These are phyloP conservation scores for Spilogale gracilis DNA, from an alignment of 2,113 vertebrate genomes.

Conservation along the genomic window DNA sequence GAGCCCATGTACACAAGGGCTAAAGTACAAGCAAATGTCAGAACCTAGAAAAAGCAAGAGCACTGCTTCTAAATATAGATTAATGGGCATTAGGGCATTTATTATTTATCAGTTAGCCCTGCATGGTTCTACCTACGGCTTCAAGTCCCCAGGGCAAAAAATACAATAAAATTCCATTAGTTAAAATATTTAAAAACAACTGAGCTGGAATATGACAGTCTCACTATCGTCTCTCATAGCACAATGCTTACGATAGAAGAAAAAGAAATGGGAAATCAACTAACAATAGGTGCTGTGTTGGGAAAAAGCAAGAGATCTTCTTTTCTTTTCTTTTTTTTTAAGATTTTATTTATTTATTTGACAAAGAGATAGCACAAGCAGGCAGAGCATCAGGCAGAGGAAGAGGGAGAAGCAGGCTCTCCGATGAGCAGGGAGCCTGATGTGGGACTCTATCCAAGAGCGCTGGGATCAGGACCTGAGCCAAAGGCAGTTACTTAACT, in stretches of 20 bases:
- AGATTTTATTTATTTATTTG: no score
- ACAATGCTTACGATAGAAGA: background rate
- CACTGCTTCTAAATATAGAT: conserved; percentile 63
- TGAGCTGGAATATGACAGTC: background rate
- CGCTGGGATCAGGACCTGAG: no score
- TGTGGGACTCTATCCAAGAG: no score
- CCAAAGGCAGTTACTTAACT: no score
- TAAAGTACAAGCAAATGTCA: conserved; percentile 53
- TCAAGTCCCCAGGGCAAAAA: conserved; percentile 38
- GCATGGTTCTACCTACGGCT: background rate
- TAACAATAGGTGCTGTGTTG: background rate
- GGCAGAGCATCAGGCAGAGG: no score
- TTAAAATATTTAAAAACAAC: conserved; percentile 72
- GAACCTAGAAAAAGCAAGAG: conserved; percentile 11
- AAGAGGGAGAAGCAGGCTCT: no score
- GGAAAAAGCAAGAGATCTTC: background rate
- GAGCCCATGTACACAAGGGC: background rate
- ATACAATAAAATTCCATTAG: conserved; percentile 68
- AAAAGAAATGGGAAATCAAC: background rate
- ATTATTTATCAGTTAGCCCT: conserved; percentile 63
- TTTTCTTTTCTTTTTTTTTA: background rate
- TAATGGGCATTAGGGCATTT: conserved; percentile 48
- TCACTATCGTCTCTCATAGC: background rate
- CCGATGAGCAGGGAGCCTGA: no score
- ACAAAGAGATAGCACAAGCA: no score